Conservation (phyloP, 2,888 invertebrate species). For the Pandemis cinnamomeana region DNA sequence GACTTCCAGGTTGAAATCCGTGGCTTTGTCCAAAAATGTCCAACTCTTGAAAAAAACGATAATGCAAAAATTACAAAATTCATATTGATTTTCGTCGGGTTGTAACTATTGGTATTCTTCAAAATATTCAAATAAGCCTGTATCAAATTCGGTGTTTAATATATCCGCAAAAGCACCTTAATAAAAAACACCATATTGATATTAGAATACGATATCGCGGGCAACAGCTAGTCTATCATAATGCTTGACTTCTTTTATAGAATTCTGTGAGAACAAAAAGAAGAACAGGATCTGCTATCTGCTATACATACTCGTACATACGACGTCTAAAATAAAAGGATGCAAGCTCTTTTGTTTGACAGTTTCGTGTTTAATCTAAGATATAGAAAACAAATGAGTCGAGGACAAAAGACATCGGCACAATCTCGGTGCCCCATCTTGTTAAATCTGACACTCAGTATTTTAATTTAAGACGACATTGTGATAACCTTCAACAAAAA, state of each 20-base stretch:
- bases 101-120: background rate
- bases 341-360: slow-evolving; percentile 27
- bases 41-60: background rate
- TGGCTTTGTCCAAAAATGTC: background rate
- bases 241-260: too few relatives aligned
- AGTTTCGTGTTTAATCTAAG: slow-evolving; percentile 37
- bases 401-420: slow-evolving; percentile 28
- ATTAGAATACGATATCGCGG: too few relatives aligned
- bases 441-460: slow-evolving; percentile 18
- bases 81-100: background rate
- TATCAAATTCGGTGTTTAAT: too few relatives aligned
- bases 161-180: too few relatives aligned
- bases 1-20: background rate
- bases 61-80: background rate
- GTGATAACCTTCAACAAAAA: slow-evolving; percentile 17
- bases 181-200: too few relatives aligned
- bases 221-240: too few relatives aligned
- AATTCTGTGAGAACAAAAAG: too few relatives aligned
- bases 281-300: background rate
- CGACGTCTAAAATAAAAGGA: slow-evolving; percentile 8
- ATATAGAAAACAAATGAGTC: slow-evolving; percentile 37
- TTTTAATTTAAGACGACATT: slow-evolving; percentile 13
- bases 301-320: background rate
- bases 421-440: slow-evolving; percentile 33
- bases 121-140: too few relatives aligned